Evolutionary conservation across 1,140 invertebrate genomes (phyloP), one percentile per base, ranked within the genome.

Genomic region (Aphaenogaster ashmeadi): DNA sequence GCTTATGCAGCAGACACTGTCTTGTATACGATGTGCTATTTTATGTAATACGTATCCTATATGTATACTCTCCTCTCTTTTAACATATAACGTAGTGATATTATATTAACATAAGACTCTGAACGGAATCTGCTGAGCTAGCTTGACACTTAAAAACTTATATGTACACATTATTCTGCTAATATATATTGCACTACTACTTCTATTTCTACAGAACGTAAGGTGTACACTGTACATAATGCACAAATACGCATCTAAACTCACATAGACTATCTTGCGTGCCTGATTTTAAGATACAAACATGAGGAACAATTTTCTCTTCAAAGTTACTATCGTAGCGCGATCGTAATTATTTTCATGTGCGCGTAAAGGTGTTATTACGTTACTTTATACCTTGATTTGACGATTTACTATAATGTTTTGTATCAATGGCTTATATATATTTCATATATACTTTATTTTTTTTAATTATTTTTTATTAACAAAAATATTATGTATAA

Each of bases 191-290:
- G 50, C 52, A 86, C 21, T 79, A 52, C 33, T 85, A 69, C 58
- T 86, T 64, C 41, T 75, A 69, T 66, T 87, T 79, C 47, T 75
- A 75, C 13, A 75, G 18, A n/a, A 67, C 56, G 4, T 56, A 83
- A 86, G 62, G 67, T 90, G 81, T 86, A 91, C 74, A 91, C 86
- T 90, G 81, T 86, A 91, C 74, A 91, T 88, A 91, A 81, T 88
- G 74, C 77, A 88, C 62, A 80, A 77, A 79, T 74, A 75, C 52
- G 74, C 60, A 54, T 78, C 75, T 60, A 84, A 62, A 60, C 21
- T 80, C 47, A 27, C n/a, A 64, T 74, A 88, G 33, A 21, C 56
- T 75, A 84, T 84, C 80, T 84, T 60, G 69, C 52, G 27, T 74
- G 56, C 86, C 60, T 90, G 41, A 90, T 87, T 91, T 72, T 62